phyloP scores from a whole-genome alignment of 2,797 vertebrate genomes.

The Enteromius anoplus region DNA sequence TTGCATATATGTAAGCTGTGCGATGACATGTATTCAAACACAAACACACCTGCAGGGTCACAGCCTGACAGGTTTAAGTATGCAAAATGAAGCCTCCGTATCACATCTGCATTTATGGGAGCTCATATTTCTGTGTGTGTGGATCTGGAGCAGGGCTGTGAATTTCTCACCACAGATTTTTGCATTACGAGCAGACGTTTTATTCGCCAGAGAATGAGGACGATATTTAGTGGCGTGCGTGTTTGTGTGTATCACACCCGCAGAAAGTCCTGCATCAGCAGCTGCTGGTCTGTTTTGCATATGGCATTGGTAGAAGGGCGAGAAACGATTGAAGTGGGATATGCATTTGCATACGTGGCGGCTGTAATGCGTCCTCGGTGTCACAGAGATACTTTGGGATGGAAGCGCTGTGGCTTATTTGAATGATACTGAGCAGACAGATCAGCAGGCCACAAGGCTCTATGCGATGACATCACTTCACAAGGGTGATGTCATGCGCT shows the following conservation, averaged over 20 bases:
- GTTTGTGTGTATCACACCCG: constrained; percentile 65
- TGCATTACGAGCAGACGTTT: constrained; percentile 55
- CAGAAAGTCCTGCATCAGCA: constrained; percentile 73
- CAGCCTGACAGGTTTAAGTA: not conserved
- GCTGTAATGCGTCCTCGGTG: constrained; percentile 46
- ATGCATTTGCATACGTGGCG: constrained; percentile 75
- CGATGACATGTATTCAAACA: constrained; percentile 23
- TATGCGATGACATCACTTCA: constrained; percentile 11
- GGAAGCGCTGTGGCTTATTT: constrained; percentile 24
- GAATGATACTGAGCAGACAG: constrained; percentile 13
- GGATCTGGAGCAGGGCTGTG: constrained; percentile 43
- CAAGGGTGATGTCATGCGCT: constrained; percentile 61
- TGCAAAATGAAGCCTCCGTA: not conserved
- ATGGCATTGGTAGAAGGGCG: constrained; percentile 50
- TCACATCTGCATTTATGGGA: not conserved
- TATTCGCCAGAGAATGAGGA: not conserved
- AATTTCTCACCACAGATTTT: constrained; percentile 55
- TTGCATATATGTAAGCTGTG: not conserved
- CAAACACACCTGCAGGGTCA: constrained; percentile 21
- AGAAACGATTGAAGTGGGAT: constrained; percentile 63
- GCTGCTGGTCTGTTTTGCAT: constrained; percentile 75
- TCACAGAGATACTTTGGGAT: constrained; percentile 27
- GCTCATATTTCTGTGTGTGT: constrained; percentile 22
- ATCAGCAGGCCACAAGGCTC: constrained; percentile 4
- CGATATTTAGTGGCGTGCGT: constrained; percentile 20